These are phyloP conservation scores for Euzophera pinguis DNA, from an alignment of 2,888 invertebrate genomes.

Conservation along the genomic window DNA sequence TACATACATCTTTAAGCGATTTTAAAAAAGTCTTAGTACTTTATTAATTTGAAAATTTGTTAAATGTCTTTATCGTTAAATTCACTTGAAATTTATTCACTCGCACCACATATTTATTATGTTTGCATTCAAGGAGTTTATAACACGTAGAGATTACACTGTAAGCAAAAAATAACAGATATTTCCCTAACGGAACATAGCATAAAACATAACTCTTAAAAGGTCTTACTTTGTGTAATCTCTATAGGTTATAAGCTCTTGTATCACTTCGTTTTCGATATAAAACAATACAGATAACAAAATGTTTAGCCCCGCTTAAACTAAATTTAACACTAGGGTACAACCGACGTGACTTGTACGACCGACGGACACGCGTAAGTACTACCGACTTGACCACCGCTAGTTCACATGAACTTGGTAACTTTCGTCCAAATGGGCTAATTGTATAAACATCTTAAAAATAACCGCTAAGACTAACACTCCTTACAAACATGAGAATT, in stretches of 20 bases:
- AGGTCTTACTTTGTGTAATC: neutral
- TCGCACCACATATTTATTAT: slow-evolving; percentile 63
- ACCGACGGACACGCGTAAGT: slow-evolving; percentile 31
- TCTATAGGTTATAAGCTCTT: slow-evolving; percentile 21
- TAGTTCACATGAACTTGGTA: neutral
- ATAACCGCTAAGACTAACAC: too few species aligned
- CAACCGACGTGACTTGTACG: slow-evolving; percentile 57
- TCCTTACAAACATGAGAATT: too few species aligned
- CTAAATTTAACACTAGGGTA: slow-evolving; percentile 59
- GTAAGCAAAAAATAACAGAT: neutral
- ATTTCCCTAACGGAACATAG: neutral
- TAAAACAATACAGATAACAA: slow-evolving; percentile 66
- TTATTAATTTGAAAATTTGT: slow-evolving; percentile 79
- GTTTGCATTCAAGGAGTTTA: slow-evolving; percentile 27
- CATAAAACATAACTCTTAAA: too few species aligned
- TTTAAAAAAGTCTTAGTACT: slow-evolving; percentile 76
- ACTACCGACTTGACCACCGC: slow-evolving; percentile 10
- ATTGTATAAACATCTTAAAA: too few species aligned
- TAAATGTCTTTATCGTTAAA: slow-evolving; percentile 74
- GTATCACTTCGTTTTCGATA: slow-evolving; percentile 39
- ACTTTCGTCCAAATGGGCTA: too few species aligned
- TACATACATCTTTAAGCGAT: slow-evolving; percentile 77
- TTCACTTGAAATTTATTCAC: slow-evolving; percentile 73
- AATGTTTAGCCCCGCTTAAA: slow-evolving; percentile 64
- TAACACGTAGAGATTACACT: neutral